These are phyloP conservation scores for Tethya wilhelma DNA, from an alignment of 37 sponge, comb jelly and placozoan species.

Conservation along the genomic window DNA sequence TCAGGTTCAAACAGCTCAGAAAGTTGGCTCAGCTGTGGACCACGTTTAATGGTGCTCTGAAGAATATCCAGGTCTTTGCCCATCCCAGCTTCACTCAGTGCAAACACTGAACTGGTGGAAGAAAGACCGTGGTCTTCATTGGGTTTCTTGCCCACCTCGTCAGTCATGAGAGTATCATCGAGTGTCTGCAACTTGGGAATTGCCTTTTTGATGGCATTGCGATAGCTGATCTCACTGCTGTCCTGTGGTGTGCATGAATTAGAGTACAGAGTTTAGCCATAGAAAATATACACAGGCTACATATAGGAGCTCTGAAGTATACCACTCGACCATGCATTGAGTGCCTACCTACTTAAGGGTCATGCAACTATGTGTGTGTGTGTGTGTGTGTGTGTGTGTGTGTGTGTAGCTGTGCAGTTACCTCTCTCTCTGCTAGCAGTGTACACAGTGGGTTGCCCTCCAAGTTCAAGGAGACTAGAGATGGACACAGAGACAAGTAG, in stretches of 20 bases:
- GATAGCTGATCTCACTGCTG: background rate
- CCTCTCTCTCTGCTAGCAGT: slow-evolving; percentile 14
- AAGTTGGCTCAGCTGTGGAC: background rate
- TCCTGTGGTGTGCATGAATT: background rate
- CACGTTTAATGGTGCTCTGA: background rate
- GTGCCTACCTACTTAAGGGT: too few species aligned
- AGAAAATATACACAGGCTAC: too few species aligned
- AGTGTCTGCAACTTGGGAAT: background rate
- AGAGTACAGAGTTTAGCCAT: slow-evolving; percentile 2
- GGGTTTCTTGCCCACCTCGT: background rate
- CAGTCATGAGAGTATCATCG: slow-evolving; percentile 49
- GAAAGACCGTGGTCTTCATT: background rate
- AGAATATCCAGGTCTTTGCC: slow-evolving; percentile 6
- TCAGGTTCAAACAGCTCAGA: background rate
- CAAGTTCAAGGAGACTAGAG: slow-evolving; percentile 50
- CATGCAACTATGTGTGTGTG: too few species aligned
- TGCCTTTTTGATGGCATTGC: background rate
- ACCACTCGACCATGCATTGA: too few species aligned
- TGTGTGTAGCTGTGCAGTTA: too few species aligned
- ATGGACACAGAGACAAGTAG: slow-evolving; percentile 66
- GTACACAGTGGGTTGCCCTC: slow-evolving; percentile 72
- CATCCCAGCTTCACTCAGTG: slow-evolving; percentile 35
- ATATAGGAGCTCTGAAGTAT: too few species aligned
- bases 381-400: too few species aligned
- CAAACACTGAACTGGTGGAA: slow-evolving; percentile 18